Base-by-base conservation (phyloP, 2,113 vertebrate species). In the Labrus mixtus region DNA sequence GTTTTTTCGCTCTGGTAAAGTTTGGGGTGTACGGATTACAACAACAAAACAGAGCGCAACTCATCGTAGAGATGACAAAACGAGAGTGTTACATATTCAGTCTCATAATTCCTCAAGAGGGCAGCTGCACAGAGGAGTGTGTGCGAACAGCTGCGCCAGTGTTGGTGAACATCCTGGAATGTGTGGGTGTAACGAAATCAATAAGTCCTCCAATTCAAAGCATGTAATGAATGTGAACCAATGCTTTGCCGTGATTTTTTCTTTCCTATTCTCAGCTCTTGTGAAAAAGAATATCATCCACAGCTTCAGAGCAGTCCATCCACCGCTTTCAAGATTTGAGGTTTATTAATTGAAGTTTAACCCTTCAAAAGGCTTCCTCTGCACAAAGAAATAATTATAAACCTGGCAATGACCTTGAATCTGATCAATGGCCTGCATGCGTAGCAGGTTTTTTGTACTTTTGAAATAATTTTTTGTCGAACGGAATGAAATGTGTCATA, bases 131-230 rank as follows among this genome's bases (percentile, higher is more conserved):
- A 37, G 57, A 29, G 7, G 53, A 75, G 43, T 59, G 64, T 39
- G 53, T 78, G 73, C 68, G 55, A 86, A 45, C 56, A 63, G 69
- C 68, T 65, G 55, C 29, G 59, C 15, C 16, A 68, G 41, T 29
- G 64, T 76, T 64, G 55, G 62, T 25, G 51, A 82, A 78, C 54
- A 67, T 67, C 20, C 50, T 63, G 60, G 43, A 65, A 64, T 64
- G 59, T 37, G 82, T 81, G 65, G 78, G 71, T 39, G 8, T 9
- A 41, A 25, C 15, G 7, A 3, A 77, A 81, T 85, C 72, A 81
- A 70, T 81, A 71, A 19, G 39, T 71, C 58, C 55, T 73, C 15
- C 20, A 83, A 82, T 82, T 77, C 46, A 76, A 59, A 85, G 55
- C 36, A 46, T 79, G 41, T 75, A 79, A 82, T 72, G 50, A 67